Evolutionary conservation across 1,140 invertebrate species (phyloP).

Genomic region (Amyelois transitella): DNA sequence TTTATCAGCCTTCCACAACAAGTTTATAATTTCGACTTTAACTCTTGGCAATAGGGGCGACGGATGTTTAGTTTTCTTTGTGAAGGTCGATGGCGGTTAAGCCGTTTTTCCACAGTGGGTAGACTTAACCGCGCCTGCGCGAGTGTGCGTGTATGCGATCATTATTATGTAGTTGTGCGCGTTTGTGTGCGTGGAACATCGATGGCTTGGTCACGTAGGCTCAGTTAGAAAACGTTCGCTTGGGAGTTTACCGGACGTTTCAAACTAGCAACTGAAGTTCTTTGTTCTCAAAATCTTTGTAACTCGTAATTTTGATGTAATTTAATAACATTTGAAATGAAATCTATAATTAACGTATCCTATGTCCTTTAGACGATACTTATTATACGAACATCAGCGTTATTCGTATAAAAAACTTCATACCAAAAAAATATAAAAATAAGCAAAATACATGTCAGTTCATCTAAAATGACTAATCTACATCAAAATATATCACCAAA

Average conservation of each 20-base stretch:
- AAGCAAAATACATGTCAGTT: not conserved
- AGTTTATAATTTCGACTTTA: conserved; percentile 32
- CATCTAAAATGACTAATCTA: not conserved
- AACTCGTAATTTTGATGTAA: not conserved
- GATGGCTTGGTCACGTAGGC: conserved; percentile 64
- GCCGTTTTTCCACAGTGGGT: conserved; percentile 16
- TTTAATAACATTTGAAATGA: too few relatives aligned
- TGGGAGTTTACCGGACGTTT: conserved; percentile 43
- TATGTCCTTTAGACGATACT: too few relatives aligned
- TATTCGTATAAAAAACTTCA: not conserved
- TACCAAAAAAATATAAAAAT: not conserved
- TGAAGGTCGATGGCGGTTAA: conserved; percentile 58
- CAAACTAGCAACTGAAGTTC: conserved; percentile 13
- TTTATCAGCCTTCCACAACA: conserved; percentile 25
- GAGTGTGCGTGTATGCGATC: conserved; percentile 41
- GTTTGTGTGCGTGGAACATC: conserved; percentile 46
- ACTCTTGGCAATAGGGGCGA: conserved; percentile 22
- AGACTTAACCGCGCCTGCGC: conserved; percentile 43
- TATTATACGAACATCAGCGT: too few relatives aligned
- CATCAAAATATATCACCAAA: not conserved
- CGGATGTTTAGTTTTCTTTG: conserved; percentile 57
- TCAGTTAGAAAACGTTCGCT: conserved; percentile 35
- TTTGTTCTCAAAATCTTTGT: conserved; percentile 19
- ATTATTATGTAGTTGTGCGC: conserved; percentile 27
- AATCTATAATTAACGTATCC: too few relatives aligned